Evolutionary conservation across 2,797 vertebrate genomes (phyloP), one percentile per base, ranked within the genome.

Genomic region (Enteromius afrohamiltoni): DNA sequence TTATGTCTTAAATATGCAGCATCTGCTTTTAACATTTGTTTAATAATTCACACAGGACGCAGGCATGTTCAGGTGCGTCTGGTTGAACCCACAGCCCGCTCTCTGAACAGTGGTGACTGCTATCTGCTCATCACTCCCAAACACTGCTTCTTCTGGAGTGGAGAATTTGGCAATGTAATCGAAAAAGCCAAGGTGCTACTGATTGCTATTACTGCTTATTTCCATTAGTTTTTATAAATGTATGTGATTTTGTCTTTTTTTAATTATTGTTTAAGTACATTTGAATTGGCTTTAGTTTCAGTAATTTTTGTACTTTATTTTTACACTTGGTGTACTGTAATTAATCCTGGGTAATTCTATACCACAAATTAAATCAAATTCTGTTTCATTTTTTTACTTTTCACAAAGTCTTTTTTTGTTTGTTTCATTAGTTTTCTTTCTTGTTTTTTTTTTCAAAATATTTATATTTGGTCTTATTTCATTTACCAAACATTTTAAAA

Each of bases 91-190:
- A 90, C 87, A 1, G 89, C 94, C 17, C 49, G 1, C 34, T 96
- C 94, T 16, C 91, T 96, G 0, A 96, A 96, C 92, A 96, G 95
- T 1, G 95, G 95, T 0, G 95, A 96, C 92, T 95, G 95, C 84
- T 96, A 95, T 89, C 92, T 96, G 1, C 92, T 96, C 68, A 92
- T 96, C 64, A 94, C 94, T 0, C 93, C 94, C 19, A 94, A 94
- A 82, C 92, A 95, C 71, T 96, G 95, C 90, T 95, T 91, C 80
- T 91, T 95, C 89, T 96, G 95, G 95, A 94, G 90, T 0, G 95
- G 95, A 40, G 95, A 96, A 89, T 96, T 96, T 1, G 94, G 95
- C 77, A 96, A 96, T 21, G 93, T 95, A 79, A 95, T 96, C 0
- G 95, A 96, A 85, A 95, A 95, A 89, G 95, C 95, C 3, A 96